A percentile compares a stretch with the other conserved stretches of the same genome.
Conservation (phyloP, 2,797 vertebrate species). For the Etheostoma perlongum region DNA sequence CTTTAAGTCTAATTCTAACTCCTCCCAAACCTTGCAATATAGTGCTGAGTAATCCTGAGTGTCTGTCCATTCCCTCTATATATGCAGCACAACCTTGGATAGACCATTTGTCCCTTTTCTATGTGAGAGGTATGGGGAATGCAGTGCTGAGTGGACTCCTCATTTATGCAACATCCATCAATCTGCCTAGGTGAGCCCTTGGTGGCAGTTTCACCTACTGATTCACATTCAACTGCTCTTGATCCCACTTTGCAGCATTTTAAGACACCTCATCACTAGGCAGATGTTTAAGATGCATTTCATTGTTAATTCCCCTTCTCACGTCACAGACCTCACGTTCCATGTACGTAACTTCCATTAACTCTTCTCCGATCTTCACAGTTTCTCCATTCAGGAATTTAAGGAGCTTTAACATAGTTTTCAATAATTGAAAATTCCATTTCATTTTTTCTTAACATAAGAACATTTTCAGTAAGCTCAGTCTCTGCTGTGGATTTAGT, state of each 20-base stretch:
- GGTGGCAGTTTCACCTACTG: conserved; percentile 35
- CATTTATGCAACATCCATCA: conserved; percentile 42
- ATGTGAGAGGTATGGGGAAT: conserved; percentile 51
- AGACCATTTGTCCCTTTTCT: conserved; percentile 37
- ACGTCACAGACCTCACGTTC: not conserved
- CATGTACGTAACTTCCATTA: not conserved
- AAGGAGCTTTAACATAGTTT: too few species aligned
- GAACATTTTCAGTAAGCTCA: not conserved
- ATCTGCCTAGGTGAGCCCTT: conserved; percentile 47
- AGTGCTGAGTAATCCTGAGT: conserved; percentile 43
- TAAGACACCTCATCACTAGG: not conserved
- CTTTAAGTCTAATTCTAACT: not conserved
- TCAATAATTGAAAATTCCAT: too few species aligned
- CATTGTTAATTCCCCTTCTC: not conserved
- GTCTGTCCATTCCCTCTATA: conserved; percentile 2
- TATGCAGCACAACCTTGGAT: conserved; percentile 70
- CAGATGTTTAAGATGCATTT: conserved; percentile 4
- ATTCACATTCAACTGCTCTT: conserved; percentile 51
- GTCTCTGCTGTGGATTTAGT: not conserved
- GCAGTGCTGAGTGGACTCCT: conserved; percentile 44
- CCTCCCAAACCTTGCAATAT: conserved; percentile 20
- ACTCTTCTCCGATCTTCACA: not conserved
- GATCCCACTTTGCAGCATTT: conserved; percentile 45
- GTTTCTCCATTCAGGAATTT: too few species aligned
- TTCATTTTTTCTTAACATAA: too few species aligned